A percentile compares a stretch with the other conserved stretches of the same genome.
Conservation (phyloP, 2,797 vertebrate species). For the Clarias platycephalus region DNA sequence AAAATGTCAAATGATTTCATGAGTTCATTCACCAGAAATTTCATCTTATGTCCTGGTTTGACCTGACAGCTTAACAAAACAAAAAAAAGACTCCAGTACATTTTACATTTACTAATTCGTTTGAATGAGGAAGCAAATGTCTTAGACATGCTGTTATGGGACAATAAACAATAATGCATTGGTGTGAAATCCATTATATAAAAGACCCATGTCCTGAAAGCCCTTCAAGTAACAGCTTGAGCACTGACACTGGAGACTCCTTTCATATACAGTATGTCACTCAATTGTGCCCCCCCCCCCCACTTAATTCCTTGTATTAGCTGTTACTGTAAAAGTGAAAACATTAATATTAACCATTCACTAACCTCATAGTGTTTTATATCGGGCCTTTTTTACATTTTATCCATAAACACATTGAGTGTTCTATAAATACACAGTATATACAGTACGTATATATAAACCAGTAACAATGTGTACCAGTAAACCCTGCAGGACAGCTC, state of each 20-base stretch:
- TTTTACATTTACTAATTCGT: not conserved
- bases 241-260: not conserved
- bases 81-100: not conserved
- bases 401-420: not conserved
- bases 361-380: not conserved
- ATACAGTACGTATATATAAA: not conserved
- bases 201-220: not conserved
- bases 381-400: not conserved
- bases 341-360: not conserved
- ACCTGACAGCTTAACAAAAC: too few relatives aligned
- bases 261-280: not conserved
- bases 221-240: not conserved
- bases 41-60: too few relatives aligned
- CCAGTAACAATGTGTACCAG: not conserved
- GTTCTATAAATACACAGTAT: not conserved
- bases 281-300: too few relatives aligned
- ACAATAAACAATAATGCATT: not conserved
- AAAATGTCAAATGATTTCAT: too few relatives aligned
- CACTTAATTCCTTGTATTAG: not conserved
- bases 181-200: not conserved
- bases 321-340: not conserved
- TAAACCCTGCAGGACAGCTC: not conserved
- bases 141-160: not conserved
- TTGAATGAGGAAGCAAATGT: not conserved
- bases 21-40: too few relatives aligned